A percentile compares a stretch with the other conserved stretches of the same genome.
phyloP scores from a whole-genome alignment of 2,113 vertebrate genomes.

The Gulo gulo region DNA sequence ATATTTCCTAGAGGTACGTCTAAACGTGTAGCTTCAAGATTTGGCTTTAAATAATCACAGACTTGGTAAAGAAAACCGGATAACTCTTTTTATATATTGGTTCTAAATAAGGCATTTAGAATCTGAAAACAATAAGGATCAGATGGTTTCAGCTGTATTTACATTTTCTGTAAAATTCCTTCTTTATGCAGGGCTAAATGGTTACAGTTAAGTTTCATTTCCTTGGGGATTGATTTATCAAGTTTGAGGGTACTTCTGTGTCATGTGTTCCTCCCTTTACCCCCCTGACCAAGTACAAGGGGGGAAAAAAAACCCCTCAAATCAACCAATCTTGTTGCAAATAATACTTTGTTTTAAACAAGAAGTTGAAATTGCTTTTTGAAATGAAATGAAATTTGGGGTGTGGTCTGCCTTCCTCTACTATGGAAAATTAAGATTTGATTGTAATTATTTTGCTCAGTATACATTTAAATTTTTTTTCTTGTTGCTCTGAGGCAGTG shows the following conservation, averaged over 20 bases:
- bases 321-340: constrained; percentile 42
- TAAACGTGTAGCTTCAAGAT: not conserved
- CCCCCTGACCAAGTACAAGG: not conserved
- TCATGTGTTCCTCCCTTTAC: not conserved
- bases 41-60: constrained; percentile 48
- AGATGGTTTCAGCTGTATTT: constrained; percentile 45
- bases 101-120: constrained; percentile 45
- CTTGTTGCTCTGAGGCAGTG: not conserved
- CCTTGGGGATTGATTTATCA: constrained; percentile 12
- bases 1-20: not conserved
- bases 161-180: constrained; percentile 47
- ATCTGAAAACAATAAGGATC: constrained; percentile 46
- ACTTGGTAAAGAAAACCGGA: not conserved
- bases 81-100: not conserved
- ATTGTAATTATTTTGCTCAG: constrained; percentile 28
- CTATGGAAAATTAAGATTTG: constrained; percentile 51
- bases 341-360: constrained; percentile 58
- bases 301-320: not conserved
- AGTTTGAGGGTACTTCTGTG: constrained; percentile 21
- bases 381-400: constrained; percentile 60
- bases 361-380: constrained; percentile 57
- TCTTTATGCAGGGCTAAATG: constrained; percentile 14
- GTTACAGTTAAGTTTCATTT: constrained; percentile 55
- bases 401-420: not conserved
- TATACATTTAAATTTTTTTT: not conserved